These are phyloP conservation scores for Nilaparvata lugens DNA, from an alignment of 1,140 invertebrate genomes.

Conservation along the genomic window DNA sequence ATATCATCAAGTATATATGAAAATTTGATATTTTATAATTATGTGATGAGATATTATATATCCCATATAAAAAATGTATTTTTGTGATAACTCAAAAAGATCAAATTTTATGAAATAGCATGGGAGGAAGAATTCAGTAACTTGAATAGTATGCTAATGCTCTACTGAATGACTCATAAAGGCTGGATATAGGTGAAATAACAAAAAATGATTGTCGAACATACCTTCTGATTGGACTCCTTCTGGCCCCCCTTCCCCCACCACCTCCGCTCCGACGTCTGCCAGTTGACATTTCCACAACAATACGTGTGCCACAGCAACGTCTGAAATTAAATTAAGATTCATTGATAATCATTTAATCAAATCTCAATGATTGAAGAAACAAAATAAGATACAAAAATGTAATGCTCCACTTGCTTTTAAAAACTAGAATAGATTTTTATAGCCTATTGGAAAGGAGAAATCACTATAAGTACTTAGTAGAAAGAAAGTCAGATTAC, in stretches of 20 bases:
- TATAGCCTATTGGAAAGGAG: too few species aligned
- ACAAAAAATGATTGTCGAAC: not conserved
- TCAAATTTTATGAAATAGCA: not conserved
- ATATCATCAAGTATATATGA: too few species aligned
- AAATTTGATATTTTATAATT: too few species aligned
- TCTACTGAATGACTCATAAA: not conserved
- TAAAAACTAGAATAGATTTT: too few species aligned
- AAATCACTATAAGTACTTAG: too few species aligned
- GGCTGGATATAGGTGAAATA: not conserved
- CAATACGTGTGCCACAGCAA: conserved; percentile 71
- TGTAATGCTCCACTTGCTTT: too few species aligned
- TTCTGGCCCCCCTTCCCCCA: conserved; percentile 36
- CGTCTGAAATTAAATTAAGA: conserved; percentile 44
- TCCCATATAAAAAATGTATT: not conserved
- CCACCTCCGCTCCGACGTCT: conserved; percentile 59
- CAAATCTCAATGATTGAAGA: too few species aligned
- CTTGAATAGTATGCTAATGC: not conserved
- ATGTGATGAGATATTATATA: not conserved
- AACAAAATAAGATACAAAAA: too few species aligned
- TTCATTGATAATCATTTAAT: not conserved
- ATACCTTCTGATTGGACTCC: conserved; percentile 25
- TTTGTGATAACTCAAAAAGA: not conserved
- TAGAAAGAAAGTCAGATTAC: too few species aligned
- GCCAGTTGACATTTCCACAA: conserved; percentile 82
- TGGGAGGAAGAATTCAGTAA: not conserved